A percentile compares a stretch with the other conserved stretches of the same genome.
phyloP scores from a whole-genome alignment of 2,888 invertebrate species.

The Lycophotia porphyrea region DNA sequence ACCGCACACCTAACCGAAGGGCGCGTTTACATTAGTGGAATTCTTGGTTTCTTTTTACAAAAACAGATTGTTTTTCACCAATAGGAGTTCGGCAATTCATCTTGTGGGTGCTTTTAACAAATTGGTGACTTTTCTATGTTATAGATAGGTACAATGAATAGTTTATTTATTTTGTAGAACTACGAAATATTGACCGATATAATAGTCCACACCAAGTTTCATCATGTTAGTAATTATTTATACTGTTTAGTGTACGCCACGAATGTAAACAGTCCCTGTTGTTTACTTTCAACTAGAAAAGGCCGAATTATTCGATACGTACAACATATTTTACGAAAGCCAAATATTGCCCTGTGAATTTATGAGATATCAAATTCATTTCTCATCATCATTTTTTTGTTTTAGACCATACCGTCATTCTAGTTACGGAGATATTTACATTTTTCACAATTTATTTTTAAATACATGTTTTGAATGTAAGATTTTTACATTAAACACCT shows the following conservation, averaged over 20 bases:
- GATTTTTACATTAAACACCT: too few species aligned
- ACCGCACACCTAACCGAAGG: slow-evolving; percentile 67
- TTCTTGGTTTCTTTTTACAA: not conserved
- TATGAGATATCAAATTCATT: slow-evolving; percentile 64
- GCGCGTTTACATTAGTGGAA: slow-evolving; percentile 20
- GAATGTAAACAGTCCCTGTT: slow-evolving; percentile 24
- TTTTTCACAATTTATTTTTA: too few species aligned
- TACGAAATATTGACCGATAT: not conserved
- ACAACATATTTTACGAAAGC: slow-evolving; percentile 65
- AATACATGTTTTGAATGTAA: too few species aligned
- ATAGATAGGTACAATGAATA: not conserved
- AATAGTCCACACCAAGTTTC: not conserved
- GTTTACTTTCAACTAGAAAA: slow-evolving; percentile 53
- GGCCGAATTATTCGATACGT: slow-evolving; percentile 59
- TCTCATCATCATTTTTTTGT: too few species aligned
- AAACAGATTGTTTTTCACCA: slow-evolving; percentile 17
- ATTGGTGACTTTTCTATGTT: slow-evolving; percentile 9
- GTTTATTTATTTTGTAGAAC: not conserved
- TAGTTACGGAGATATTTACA: too few species aligned
- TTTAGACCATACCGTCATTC: too few species aligned
- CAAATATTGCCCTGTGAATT: slow-evolving; percentile 65
- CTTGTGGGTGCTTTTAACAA: slow-evolving; percentile 14
- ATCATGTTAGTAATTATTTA: not conserved
- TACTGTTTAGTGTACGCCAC: not conserved
- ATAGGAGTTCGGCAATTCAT: slow-evolving; percentile 17